Conservation (phyloP, 2,113 vertebrate species). For the Gnathonemus echidnorhynchus region DNA sequence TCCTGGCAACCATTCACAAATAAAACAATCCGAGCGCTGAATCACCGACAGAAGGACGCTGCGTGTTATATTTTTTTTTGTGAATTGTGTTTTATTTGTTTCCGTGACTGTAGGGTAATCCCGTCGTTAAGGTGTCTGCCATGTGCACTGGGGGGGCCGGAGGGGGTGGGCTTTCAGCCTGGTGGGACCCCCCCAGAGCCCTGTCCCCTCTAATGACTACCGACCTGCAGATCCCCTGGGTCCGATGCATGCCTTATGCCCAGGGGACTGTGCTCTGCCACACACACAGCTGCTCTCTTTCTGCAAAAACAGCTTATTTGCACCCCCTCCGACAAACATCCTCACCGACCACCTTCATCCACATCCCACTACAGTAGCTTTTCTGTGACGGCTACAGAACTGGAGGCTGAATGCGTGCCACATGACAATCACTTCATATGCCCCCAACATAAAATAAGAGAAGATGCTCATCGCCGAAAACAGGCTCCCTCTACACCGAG, state of each 20-base stretch:
- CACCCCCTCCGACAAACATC: neutral
- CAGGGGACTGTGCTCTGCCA: neutral
- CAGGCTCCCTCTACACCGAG: constrained; percentile 47
- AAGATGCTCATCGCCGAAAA: constrained; percentile 24
- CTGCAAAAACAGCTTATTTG: neutral
- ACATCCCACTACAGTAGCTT: neutral
- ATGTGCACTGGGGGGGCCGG: neutral
- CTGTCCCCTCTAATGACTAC: neutral
- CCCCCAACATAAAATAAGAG: neutral
- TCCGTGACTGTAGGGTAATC: neutral
- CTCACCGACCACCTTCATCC: neutral
- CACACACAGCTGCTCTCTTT: neutral
- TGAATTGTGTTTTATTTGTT: constrained; percentile 4
- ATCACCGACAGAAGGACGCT: neutral
- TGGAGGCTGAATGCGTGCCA: neutral
- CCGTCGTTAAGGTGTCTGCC: neutral
- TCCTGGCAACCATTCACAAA: constrained; percentile 59
- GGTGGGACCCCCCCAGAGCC: neutral
- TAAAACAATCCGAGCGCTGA: constrained; percentile 37
- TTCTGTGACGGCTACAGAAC: neutral
- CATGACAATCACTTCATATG: neutral
- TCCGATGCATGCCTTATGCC: neutral
- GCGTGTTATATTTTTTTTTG: neutral
- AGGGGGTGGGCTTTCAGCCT: neutral
- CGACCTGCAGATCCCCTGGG: neutral